Evolutionary conservation across 2,888 invertebrate genomes (phyloP), one percentile per base, ranked within the genome.

Genomic region (Latrodectus hesperus): DNA sequence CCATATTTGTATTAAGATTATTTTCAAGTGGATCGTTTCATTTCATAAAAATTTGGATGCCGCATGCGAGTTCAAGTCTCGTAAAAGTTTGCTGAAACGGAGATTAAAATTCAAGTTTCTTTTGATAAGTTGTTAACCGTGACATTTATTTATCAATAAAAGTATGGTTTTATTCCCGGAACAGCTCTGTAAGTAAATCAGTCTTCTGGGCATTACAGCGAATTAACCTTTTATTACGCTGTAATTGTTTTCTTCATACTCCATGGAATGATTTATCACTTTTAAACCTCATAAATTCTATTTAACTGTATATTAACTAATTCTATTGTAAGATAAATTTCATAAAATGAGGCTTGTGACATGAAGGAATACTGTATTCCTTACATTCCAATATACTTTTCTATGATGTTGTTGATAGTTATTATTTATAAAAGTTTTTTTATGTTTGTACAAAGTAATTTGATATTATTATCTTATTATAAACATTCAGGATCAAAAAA

Each of bases 131-230:
- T 22, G 9, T 16, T n/a, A 68, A 12, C 38, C 49, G 26, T 65
- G 86, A 72, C 75, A 79, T 86, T 80, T 86, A 81, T 76, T 53
- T 81, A 76, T 67, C 76, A 80, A 80, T 86, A 86, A 86, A 81
- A 74, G 22, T 22, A 49, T 65, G 16, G 38, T 78, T 84, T 77
- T 73, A 78, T 49, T 65, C 60, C 26, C 16, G 64, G 16, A 72
- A 71, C 49, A 81, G 65, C 81, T 86, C 64, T 74, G 38, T 38
- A 38, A 38, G 38, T 38, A 65, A 64, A 70, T 74, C 60, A 49
- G 51, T 55, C 71, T 53, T 53, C 12, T 38, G 17, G n/a, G 55
- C 80, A 17, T 75, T n/a, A 80, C 65, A 52, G 51, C 8, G 16
- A 85, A 68, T 26, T 77, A n/a, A 73, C 70, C 64, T 85, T 79